These are phyloP conservation scores for Enoplosus armatus DNA, from an alignment of 2,797 vertebrate genomes.

Conservation along the genomic window DNA sequence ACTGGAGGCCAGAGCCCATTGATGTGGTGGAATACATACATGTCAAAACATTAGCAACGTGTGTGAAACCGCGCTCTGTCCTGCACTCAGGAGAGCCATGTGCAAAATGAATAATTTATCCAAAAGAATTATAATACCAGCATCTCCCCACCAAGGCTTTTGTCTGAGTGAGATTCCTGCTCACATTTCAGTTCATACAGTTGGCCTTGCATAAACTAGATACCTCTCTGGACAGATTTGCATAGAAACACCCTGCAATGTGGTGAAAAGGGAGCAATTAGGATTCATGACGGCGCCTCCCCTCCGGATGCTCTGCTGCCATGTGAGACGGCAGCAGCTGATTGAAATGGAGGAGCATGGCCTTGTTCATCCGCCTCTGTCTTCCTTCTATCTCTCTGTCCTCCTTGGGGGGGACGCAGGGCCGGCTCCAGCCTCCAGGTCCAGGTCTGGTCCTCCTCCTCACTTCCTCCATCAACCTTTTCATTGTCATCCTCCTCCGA, in stretches of 20 bases:
- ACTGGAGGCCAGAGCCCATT: slow-evolving; percentile 65
- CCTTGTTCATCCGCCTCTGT: slow-evolving; percentile 72
- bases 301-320: slow-evolving; percentile 78
- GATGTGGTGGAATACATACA: slow-evolving; percentile 72
- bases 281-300: slow-evolving; percentile 81
- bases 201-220: slow-evolving; percentile 76
- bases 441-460: slow-evolving; percentile 17
- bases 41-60: slow-evolving; percentile 74
- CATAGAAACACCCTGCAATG: slow-evolving; percentile 82
- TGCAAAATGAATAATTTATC: slow-evolving; percentile 83
- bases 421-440: slow-evolving; percentile 57
- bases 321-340: slow-evolving; percentile 79
- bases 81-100: slow-evolving; percentile 75
- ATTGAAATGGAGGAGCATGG: slow-evolving; percentile 83
- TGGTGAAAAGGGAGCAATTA: slow-evolving; percentile 83
- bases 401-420: slow-evolving; percentile 23
- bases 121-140: slow-evolving; percentile 78
- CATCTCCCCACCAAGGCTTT: slow-evolving; percentile 74
- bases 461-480: slow-evolving; percentile 43
- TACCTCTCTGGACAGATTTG: slow-evolving; percentile 81
- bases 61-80: slow-evolving; percentile 57
- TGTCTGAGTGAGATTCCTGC: slow-evolving; percentile 73
- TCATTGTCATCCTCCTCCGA: slow-evolving; percentile 46
- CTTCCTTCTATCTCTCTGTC: slow-evolving; percentile 53
- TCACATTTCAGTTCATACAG: slow-evolving; percentile 74